Conservation (phyloP, 2,888 invertebrate genomes). For the Ommatoiulus sabulosus region DNA sequence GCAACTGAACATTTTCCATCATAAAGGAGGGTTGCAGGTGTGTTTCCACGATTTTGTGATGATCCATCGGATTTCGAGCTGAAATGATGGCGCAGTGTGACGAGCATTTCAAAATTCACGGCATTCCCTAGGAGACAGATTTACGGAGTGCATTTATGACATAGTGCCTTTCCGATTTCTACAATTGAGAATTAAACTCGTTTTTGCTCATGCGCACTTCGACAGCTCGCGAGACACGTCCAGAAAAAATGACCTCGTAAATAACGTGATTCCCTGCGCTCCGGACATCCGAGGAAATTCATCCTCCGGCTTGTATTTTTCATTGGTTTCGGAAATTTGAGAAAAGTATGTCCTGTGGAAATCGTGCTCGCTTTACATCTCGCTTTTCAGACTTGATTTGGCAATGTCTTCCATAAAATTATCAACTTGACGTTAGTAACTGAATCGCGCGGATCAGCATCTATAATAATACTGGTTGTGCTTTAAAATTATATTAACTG, state of each 20-base stretch:
- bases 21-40: conserved; percentile 1
- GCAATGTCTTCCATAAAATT: not conserved
- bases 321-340: conserved; percentile 38
- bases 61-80: conserved; percentile 27
- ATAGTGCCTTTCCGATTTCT: conserved; percentile 37
- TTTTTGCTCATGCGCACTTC: not conserved
- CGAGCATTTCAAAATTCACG: conserved; percentile 27
- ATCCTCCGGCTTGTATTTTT: not conserved
- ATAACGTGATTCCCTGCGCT: conserved; percentile 47
- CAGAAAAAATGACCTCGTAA: conserved; percentile 47
- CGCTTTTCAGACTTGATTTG: not conserved
- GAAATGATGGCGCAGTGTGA: not conserved
- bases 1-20: not conserved
- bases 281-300: conserved; percentile 36
- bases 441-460: too few relatives aligned
- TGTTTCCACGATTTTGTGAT: conserved; percentile 15
- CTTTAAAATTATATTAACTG: too few relatives aligned
- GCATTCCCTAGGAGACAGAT: conserved; percentile 37
- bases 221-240: not conserved
- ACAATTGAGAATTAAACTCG: conserved; percentile 29
- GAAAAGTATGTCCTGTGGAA: not conserved
- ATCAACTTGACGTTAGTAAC: too few relatives aligned
- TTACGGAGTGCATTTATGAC: conserved; percentile 45
- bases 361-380: not conserved
- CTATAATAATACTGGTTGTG: too few relatives aligned